Evolutionary conservation across 37 sponge, comb jelly and placozoan species (phyloP).

Genomic region (Haliclona indistincta): DNA sequence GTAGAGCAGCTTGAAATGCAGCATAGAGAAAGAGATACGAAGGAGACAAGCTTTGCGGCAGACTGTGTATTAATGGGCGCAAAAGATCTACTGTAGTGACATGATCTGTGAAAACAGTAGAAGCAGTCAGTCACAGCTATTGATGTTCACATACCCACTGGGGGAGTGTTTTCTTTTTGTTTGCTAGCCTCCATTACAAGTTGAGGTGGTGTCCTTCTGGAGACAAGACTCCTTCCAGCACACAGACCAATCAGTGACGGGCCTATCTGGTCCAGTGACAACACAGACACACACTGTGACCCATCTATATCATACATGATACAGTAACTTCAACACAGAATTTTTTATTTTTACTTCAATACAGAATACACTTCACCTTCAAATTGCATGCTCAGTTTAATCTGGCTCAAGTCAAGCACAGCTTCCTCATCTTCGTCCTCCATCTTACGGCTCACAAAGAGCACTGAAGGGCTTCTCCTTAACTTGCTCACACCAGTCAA

Average conservation of each 20-base stretch:
- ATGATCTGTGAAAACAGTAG: no score
- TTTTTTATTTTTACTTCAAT: no score
- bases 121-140: no score
- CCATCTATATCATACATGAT: background rate
- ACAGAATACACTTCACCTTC: background rate
- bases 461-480: conserved; percentile 24
- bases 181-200: background rate
- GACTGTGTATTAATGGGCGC: background rate
- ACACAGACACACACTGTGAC: conserved; percentile 21
- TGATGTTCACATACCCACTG: no score
- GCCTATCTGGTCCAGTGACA: conserved; percentile 20
- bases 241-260: conserved; percentile 40
- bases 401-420: background rate
- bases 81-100: background rate
- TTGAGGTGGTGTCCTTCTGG: background rate
- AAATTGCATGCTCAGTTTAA: background rate
- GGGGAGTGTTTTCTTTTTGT: background rate
- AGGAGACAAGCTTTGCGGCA: background rate
- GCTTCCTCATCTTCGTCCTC: background rate
- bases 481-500: conserved; percentile 11
- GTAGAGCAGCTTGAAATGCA: background rate
- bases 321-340: background rate
- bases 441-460: background rate
- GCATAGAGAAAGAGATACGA: background rate
- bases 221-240: conserved; percentile 39